These are phyloP conservation scores for Butastur rufipennis DNA, from an alignment of 2,113 vertebrate genomes.

Conservation along the genomic window DNA sequence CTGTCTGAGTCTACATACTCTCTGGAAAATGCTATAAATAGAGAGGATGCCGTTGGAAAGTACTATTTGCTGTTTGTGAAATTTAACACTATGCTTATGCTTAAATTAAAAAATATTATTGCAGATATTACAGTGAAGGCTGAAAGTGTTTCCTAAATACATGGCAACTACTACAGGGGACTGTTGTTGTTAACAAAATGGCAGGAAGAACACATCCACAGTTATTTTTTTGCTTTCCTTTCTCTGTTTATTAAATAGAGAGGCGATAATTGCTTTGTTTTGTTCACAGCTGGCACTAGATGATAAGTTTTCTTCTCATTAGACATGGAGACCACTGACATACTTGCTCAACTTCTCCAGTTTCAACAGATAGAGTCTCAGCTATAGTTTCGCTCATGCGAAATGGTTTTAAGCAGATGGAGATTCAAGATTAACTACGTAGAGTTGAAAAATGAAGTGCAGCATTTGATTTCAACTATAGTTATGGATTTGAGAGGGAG, in stretches of 20 bases:
- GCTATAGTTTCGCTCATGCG: no score
- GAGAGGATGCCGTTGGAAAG: not conserved
- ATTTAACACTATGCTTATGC: not conserved
- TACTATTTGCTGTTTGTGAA: not conserved
- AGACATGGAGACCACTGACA: not conserved
- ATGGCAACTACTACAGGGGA: not conserved
- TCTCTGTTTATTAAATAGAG: not conserved
- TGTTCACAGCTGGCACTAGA: not conserved
- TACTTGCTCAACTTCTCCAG: not conserved
- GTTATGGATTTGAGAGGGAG: not conserved
- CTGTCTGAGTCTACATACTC: not conserved
- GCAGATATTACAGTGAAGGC: not conserved
- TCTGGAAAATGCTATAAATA: not conserved
- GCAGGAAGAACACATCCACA: not conserved
- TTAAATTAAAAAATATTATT: not conserved
- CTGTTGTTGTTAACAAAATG: not conserved
- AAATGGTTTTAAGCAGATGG: not conserved
- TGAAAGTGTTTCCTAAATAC: not conserved
- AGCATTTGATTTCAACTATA: not conserved
- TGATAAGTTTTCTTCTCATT: not conserved
- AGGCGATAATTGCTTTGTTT: conserved; percentile 25
- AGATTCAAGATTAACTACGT: not conserved
- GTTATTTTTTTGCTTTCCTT: not conserved
- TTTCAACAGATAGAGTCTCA: not conserved
- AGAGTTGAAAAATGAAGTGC: not conserved